phyloP scores from a whole-genome alignment of 1,140 invertebrate species.

The Trachymyrmex cornetzi region DNA sequence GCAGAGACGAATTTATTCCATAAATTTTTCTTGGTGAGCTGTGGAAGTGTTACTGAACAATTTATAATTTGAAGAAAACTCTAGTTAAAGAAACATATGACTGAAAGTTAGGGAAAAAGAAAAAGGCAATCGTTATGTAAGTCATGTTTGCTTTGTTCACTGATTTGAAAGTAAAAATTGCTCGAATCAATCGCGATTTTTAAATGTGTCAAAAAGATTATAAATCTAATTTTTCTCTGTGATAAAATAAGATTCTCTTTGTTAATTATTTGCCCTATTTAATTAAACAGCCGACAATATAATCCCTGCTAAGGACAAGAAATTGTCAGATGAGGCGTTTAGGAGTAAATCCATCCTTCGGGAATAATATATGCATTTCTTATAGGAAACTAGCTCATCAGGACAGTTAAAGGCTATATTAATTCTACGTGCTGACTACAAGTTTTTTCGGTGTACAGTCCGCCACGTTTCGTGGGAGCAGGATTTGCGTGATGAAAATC shows the following conservation, averaged over 20 bases:
- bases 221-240: neutral
- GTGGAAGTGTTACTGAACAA: neutral
- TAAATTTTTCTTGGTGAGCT: constrained; percentile 23
- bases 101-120: neutral
- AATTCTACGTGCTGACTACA: constrained; percentile 11
- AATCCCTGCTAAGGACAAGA: neutral
- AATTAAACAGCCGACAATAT: neutral
- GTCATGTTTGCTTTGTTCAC: neutral
- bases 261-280: neutral
- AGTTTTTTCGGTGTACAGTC: neutral
- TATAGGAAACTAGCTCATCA: neutral
- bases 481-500: constrained; percentile 2
- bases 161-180: neutral
- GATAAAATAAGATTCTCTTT: neutral
- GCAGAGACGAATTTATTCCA: constrained; percentile 23
- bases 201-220: neutral
- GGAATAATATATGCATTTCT: constrained; percentile 25
- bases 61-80: constrained; percentile 3
- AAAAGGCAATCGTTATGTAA: neutral
- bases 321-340: constrained; percentile 13
- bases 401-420: constrained; percentile 16
- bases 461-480: neutral
- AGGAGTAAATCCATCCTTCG: neutral
- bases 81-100: neutral
- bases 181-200: neutral